Evolutionary conservation across 1,140 invertebrate genomes (phyloP).

Genomic region (Pemphigus obesinymphae): DNA sequence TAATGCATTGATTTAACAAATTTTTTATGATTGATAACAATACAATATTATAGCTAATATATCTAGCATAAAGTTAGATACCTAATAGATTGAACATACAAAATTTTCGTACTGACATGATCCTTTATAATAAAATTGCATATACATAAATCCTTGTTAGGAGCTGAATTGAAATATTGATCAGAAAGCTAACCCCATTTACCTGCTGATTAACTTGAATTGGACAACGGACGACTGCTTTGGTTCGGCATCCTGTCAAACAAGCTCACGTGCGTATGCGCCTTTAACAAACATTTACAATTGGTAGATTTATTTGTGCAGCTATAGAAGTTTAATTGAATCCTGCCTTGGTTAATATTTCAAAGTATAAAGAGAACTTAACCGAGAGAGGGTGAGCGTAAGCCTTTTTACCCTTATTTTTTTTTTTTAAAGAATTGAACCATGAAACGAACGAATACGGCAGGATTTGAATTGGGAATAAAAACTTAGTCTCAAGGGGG

Average conservation of each 20-base stretch:
- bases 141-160: background rate
- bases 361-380: conserved; percentile 38
- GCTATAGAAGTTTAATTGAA: conserved; percentile 36
- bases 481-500: conserved; percentile 16
- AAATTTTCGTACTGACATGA: no score
- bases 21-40: no score
- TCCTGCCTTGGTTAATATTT: conserved; percentile 28
- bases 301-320: conserved; percentile 34
- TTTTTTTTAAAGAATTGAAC: conserved; percentile 34
- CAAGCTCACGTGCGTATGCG: background rate
- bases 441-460: conserved; percentile 34
- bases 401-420: conserved; percentile 5
- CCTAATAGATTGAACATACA: no score
- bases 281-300: conserved; percentile 30
- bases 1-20: no score
- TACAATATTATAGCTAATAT: no score
- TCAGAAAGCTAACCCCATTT: background rate
- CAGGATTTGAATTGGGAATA: conserved; percentile 39
- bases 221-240: background rate
- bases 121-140: no score
- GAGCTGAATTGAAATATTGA: background rate
- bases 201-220: background rate
- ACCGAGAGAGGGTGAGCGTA: conserved; percentile 5
- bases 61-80: no score
- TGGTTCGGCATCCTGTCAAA: background rate